Evolutionary conservation across 2,888 invertebrate species (phyloP).

Genomic region (Ophioninae sp.): DNA sequence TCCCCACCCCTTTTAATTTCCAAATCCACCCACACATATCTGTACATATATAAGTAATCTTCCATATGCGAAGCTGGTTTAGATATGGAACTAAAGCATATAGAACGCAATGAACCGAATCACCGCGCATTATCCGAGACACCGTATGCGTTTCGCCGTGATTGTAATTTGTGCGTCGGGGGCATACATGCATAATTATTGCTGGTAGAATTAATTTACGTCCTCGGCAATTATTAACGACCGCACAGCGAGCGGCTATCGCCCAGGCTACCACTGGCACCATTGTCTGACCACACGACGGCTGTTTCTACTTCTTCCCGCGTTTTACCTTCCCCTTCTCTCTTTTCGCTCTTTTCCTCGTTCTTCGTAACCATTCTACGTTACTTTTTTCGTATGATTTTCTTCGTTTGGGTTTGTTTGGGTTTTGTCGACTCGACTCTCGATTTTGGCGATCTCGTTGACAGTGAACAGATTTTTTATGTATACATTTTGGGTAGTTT

Average conservation of each 20-base stretch:
- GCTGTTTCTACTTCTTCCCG: constrained; percentile 39
- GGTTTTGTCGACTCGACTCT: too few species aligned
- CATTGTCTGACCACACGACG: constrained; percentile 5
- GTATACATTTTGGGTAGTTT: too few species aligned
- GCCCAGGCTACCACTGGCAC: constrained; percentile 36
- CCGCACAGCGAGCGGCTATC: constrained; percentile 61
- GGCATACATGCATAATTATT: constrained; percentile 77
- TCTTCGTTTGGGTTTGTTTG: too few species aligned
- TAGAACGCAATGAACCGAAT: constrained; percentile 74
- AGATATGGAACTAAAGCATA: constrained; percentile 60
- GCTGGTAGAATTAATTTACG: constrained; percentile 74
- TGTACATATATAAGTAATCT: constrained; percentile 68
- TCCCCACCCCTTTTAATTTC: too few species aligned
- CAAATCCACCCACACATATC: constrained; percentile 14
- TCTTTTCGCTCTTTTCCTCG: too few species aligned
- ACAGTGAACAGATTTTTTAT: too few species aligned
- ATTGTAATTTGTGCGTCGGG: constrained; percentile 76
- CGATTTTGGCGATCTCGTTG: too few species aligned
- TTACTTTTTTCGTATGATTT: too few species aligned
- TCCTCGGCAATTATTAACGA: constrained; percentile 73
- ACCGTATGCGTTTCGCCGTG: constrained; percentile 68
- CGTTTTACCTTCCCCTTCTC: not conserved
- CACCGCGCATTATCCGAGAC: constrained; percentile 73
- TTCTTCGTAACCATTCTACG: too few species aligned
- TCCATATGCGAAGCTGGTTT: constrained; percentile 42